A percentile compares a stretch with the other conserved stretches of the same genome.
Conservation (phyloP, 2,888 invertebrate species). For the Dione juno region DNA sequence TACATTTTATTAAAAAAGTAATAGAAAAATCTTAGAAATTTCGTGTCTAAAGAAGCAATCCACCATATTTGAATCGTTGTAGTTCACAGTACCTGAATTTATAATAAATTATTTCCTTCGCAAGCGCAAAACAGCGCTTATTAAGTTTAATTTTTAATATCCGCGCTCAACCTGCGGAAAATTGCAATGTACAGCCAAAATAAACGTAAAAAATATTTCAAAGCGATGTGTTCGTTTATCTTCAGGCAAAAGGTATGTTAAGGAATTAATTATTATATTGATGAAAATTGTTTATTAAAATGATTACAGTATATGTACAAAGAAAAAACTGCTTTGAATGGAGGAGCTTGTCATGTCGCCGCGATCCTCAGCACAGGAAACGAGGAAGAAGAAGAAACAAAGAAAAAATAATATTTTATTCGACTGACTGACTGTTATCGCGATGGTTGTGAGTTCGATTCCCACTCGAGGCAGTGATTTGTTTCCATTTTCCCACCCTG, state of each 20-base stretch:
- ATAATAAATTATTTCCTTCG: conserved; percentile 50
- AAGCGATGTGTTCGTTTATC: conserved; percentile 40
- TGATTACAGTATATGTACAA: not conserved
- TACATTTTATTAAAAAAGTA: too few species aligned
- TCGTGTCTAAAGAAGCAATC: conserved; percentile 4
- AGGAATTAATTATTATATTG: not conserved
- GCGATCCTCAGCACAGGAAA: too few species aligned
- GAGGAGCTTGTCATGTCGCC: too few species aligned
- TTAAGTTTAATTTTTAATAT: conserved; percentile 83
- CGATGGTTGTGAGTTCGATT: too few species aligned
- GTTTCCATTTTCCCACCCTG: too few species aligned
- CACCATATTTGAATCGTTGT: conserved; percentile 34
- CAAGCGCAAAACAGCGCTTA: conserved; percentile 61
- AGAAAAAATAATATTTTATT: too few species aligned
- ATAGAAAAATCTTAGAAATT: not conserved
- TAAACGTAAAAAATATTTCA: conserved; percentile 44
- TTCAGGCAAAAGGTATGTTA: conserved; percentile 21
- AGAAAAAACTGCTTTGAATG: not conserved
- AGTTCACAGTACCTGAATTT: conserved; percentile 40
- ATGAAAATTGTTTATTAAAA: conserved; percentile 7
- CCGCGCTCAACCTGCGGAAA: conserved; percentile 76
- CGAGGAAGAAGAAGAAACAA: too few species aligned
- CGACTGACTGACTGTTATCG: too few species aligned
- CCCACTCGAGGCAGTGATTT: too few species aligned
- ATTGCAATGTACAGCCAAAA: conserved; percentile 73